Evolutionary conservation across 2,113 vertebrate genomes (phyloP).

Genomic region (Alces alces): DNA sequence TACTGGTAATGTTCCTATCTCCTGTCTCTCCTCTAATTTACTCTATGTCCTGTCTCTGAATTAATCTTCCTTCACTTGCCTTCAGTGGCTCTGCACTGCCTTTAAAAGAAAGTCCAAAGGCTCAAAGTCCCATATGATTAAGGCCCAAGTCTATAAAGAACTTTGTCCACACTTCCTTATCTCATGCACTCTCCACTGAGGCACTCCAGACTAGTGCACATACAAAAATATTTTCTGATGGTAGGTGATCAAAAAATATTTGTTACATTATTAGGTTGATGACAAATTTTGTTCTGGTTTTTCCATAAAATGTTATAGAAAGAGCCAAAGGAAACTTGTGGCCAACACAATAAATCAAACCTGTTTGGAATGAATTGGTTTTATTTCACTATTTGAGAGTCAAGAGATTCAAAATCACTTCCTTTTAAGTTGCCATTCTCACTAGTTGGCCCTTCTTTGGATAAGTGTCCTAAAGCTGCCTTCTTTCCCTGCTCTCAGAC

Average conservation of each 20-base stretch:
- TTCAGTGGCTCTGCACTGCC: neutral
- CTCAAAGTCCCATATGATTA: neutral
- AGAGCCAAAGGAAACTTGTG: neutral
- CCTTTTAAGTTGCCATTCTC: neutral
- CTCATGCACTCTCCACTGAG: neutral
- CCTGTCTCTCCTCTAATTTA: neutral
- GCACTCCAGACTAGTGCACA: neutral
- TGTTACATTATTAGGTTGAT: neutral
- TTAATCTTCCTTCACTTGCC: neutral
- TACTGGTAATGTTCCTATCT: neutral
- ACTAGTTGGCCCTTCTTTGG: neutral
- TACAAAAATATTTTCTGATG: neutral
- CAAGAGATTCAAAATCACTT: neutral
- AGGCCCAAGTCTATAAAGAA: neutral
- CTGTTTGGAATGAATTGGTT: neutral
- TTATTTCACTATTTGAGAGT: neutral
- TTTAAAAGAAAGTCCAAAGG: neutral
- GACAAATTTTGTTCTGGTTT: neutral
- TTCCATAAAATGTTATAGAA: neutral
- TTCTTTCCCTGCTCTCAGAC: neutral
- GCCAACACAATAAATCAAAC: neutral
- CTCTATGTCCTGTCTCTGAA: neutral
- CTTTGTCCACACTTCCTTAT: neutral
- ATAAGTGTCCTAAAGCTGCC: neutral
- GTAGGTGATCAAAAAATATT: neutral